phyloP scores from a whole-genome alignment of 2,888 invertebrate genomes.

The Nebria brevicollis region DNA sequence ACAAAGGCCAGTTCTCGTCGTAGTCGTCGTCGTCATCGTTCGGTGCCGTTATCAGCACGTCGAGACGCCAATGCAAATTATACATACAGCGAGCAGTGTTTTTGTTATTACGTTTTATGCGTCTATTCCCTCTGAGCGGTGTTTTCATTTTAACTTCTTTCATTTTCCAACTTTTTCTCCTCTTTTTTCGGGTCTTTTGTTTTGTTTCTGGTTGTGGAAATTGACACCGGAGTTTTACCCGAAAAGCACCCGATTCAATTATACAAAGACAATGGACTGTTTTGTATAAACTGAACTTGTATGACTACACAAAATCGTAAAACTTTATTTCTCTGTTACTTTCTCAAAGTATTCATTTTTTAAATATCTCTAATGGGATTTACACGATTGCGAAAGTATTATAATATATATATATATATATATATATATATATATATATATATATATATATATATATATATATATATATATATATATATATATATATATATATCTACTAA shows the following conservation, averaged over 20 bases:
- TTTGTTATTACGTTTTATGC: slow-evolving; percentile 9
- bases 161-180: slow-evolving; percentile 2
- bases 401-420: too few relatives aligned
- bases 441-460: too few relatives aligned
- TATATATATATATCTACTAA: too few relatives aligned
- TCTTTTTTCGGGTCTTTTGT: not conserved
- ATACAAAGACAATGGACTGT: not conserved
- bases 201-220: not conserved
- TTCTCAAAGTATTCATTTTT: too few relatives aligned
- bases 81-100: not conserved
- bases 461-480: too few relatives aligned
- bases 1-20: slow-evolving; percentile 10
- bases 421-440: too few relatives aligned
- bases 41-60: not conserved
- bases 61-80: slow-evolving; percentile 7
- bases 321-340: not conserved
- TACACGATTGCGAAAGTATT: too few relatives aligned
- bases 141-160: slow-evolving; percentile 4
- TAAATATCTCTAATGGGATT: too few relatives aligned
- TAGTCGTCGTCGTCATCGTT: not conserved
- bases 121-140: not conserved
- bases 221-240: not conserved
- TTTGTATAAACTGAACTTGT: not conserved
- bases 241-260: not conserved
- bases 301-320: too few relatives aligned